Percentiles rank a stretch among this genome's conserved stretches.
These are phyloP conservation scores for Malthinus flaveolus DNA, from an alignment of 2,888 invertebrate genomes.

Conservation along the genomic window DNA sequence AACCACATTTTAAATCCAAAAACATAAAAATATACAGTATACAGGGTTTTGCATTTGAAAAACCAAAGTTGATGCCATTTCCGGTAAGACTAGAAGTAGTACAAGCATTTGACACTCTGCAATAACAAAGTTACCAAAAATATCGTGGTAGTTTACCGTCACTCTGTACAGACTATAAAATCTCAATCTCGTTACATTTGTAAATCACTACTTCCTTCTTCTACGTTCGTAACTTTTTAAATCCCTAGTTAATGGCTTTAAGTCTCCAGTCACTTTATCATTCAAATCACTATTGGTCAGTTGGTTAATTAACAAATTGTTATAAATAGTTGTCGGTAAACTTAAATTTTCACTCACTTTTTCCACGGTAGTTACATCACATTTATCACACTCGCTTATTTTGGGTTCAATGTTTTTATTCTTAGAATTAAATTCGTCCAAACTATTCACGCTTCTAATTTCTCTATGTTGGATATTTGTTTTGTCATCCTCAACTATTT, in stretches of 20 bases:
- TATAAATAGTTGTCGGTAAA: neutral
- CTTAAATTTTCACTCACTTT: neutral
- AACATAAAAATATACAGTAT: no score
- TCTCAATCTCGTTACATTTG: no score
- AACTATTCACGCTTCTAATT: constrained; percentile 3
- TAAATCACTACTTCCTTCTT: constrained; percentile 10
- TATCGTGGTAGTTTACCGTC: no score
- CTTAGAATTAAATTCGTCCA: neutral
- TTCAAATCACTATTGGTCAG: neutral
- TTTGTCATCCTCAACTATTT: neutral
- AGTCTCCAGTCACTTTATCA: constrained; percentile 8
- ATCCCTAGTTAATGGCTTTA: constrained; percentile 24
- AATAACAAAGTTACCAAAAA: no score
- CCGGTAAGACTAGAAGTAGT: no score
- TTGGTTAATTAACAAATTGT: neutral
- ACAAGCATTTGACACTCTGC: no score
- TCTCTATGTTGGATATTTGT: neutral
- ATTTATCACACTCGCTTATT: neutral
- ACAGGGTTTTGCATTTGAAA: no score
- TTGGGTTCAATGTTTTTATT: neutral
- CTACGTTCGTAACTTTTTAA: constrained; percentile 25
- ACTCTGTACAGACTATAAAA: no score
- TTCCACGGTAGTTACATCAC: neutral
- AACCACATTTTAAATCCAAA: no score
- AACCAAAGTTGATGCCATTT: no score